Evolutionary conservation across 2,113 vertebrate genomes (phyloP), one percentile per base, ranked within the genome.

Genomic region (Oreochromis niloticus): DNA sequence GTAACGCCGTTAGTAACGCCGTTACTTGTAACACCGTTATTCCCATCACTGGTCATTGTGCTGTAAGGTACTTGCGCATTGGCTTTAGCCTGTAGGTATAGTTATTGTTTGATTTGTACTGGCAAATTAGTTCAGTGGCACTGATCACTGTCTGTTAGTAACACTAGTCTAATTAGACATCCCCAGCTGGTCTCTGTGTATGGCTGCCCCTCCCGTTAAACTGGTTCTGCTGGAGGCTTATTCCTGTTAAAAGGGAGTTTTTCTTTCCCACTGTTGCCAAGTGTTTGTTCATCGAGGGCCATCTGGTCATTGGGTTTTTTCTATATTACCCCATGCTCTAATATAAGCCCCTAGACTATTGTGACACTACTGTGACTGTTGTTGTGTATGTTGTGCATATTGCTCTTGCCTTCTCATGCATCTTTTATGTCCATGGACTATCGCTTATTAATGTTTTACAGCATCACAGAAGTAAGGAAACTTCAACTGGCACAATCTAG

Each of bases 251-350:
- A 66, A 39, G 19, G 0, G 61, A 66, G 61, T 66, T 66, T 66
- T 39, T 66, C 19, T 39, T 66, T 39, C 61, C 61, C 19, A 22
- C 61, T 66, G 61, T 66, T 3, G 1, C 61, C 19, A 39, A 66
- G 19, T 66, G 19, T 13, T 66, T 66, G 61, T 39, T 39, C 61
- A 66, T 36, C 2, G 17, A 0, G 32, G 61, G 17, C 10, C 61
- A 39, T 39, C 34, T 39, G 3, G 34, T 39, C 10, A 22, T 39
- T 36, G 32, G 10, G 17, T 66, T 66, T 39, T 66, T 39, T 13
- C 61, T 22, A 10, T 66, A 66, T 0, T 7, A 63, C 0, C 2
- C 6, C 32, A n/a, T 0, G 10, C 0, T 66, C 17, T 66, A 66
- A 61, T 34, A 34, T 6, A 61, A 10, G 34, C 36, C 4, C 10